phyloP scores from a whole-genome alignment of 2,888 invertebrate genomes.

The Listrodromus nycthemerus region DNA sequence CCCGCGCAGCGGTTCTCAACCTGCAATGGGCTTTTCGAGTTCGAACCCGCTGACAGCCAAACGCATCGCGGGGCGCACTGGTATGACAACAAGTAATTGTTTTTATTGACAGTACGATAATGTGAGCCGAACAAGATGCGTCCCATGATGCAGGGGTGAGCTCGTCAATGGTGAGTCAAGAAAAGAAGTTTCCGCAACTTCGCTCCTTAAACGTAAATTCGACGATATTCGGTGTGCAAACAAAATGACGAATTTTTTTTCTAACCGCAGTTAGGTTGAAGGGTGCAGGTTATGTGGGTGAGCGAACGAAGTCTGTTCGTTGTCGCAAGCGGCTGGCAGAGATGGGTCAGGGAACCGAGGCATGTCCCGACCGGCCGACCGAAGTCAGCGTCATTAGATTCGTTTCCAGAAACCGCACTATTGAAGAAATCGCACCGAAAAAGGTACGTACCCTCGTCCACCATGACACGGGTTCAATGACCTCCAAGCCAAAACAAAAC shows the following conservation, averaged over 20 bases:
- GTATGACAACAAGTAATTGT: slow-evolving; percentile 79
- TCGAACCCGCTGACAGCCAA: slow-evolving; percentile 46
- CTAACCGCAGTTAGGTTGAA: slow-evolving; percentile 44
- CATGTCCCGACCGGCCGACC: slow-evolving; percentile 81
- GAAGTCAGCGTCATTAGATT: slow-evolving; percentile 84
- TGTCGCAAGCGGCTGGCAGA: slow-evolving; percentile 31
- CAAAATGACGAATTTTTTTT: slow-evolving; percentile 27
- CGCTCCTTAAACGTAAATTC: neutral
- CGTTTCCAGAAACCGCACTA: slow-evolving; percentile 83
- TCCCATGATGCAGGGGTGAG: slow-evolving; percentile 70
- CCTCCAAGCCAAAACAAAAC: slow-evolving; percentile 83
- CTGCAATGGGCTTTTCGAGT: slow-evolving; percentile 33
- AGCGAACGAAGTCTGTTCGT: slow-evolving; percentile 33
- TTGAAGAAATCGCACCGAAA: slow-evolving; percentile 83
- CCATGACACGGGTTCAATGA: slow-evolving; percentile 78
- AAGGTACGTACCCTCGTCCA: slow-evolving; percentile 76
- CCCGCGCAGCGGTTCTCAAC: slow-evolving; percentile 56
- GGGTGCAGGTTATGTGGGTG: slow-evolving; percentile 76
- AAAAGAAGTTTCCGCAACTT: slow-evolving; percentile 4
- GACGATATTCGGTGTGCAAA: slow-evolving; percentile 2
- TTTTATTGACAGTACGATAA: slow-evolving; percentile 77
- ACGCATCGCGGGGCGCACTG: slow-evolving; percentile 67
- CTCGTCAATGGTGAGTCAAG: slow-evolving; percentile 68
- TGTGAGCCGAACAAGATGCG: slow-evolving; percentile 71
- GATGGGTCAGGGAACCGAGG: slow-evolving; percentile 83